phyloP scores from a whole-genome alignment of 2,113 vertebrate genomes.

The Conger conger region DNA sequence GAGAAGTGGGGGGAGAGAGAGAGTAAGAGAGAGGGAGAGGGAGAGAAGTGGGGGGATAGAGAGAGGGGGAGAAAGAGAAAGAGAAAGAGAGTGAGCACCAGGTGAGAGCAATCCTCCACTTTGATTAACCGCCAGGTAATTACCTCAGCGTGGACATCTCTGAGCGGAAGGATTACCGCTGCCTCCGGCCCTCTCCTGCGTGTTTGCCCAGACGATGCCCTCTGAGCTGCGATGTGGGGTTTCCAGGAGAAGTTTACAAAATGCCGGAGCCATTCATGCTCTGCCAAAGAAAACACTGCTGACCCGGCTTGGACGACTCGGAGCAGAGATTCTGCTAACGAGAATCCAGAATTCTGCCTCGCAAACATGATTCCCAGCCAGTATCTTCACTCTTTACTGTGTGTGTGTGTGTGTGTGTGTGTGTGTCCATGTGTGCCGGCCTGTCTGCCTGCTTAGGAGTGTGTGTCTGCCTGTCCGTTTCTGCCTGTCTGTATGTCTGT shows the following conservation, averaged over 20 bases:
- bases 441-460: not conserved
- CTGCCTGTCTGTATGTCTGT: not conserved
- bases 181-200: slow-evolving; percentile 43
- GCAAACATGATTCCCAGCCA: not conserved
- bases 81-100: not conserved
- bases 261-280: not conserved
- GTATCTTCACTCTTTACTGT: not conserved
- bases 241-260: slow-evolving; percentile 1
- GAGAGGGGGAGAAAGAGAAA: not conserved
- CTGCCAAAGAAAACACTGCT: not conserved
- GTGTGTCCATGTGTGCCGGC: not conserved
- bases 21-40: too few relatives aligned
- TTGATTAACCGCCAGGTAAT: slow-evolving; percentile 49
- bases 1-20: too few relatives aligned
- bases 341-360: not conserved
- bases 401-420: not conserved
- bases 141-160: slow-evolving; percentile 33
- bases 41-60: too few relatives aligned
- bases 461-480: not conserved
- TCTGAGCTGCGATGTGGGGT: slow-evolving; percentile 15
- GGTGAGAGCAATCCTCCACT: slow-evolving; percentile 36
- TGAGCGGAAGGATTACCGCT: slow-evolving; percentile 41
- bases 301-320: not conserved
- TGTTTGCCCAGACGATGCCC: slow-evolving; percentile 29
- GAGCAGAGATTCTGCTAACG: not conserved